Evolutionary conservation across 1,140 invertebrate species (phyloP).

Genomic region (Drosophila tsacasi): DNA sequence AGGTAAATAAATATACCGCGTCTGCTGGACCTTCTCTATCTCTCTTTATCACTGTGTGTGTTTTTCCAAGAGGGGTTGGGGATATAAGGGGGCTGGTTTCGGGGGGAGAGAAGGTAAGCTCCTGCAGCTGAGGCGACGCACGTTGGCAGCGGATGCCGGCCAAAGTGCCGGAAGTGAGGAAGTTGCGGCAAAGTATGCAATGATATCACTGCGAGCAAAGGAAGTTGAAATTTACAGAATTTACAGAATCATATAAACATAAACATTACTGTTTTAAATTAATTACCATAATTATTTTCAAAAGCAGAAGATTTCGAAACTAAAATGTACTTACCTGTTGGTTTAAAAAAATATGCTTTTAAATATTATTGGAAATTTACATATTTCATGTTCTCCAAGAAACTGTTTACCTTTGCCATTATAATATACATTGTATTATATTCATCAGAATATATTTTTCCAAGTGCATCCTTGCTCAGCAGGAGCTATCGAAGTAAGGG

Average conservation of each 20-base stretch:
- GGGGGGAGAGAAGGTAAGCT: conserved; percentile 39
- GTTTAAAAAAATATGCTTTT: too few species aligned
- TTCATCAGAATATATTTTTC: neutral
- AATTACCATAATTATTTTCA: too few species aligned
- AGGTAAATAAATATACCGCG: conserved; percentile 58
- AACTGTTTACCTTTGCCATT: too few species aligned
- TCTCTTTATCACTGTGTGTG: conserved; percentile 25
- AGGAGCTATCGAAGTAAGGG: neutral
- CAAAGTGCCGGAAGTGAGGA: conserved; percentile 78
- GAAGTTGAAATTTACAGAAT: too few species aligned
- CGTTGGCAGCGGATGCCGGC: conserved; percentile 51
- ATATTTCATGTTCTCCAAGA: too few species aligned
- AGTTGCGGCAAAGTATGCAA: conserved; percentile 78
- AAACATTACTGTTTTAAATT: too few species aligned
- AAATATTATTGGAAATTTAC: too few species aligned
- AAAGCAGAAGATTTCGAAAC: too few species aligned
- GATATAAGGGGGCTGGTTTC: conserved; percentile 7
- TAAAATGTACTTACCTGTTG: too few species aligned
- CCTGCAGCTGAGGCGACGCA: conserved; percentile 50
- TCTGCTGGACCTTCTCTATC: conserved; percentile 47
- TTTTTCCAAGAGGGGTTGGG: neutral
- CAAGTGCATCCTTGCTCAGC: conserved; percentile 1
- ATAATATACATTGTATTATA: too few species aligned
- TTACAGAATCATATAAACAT: too few species aligned
- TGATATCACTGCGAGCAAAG: conserved; percentile 4